phyloP scores from a whole-genome alignment of 2,797 vertebrate species.

The Sebastes baramenuke region DNA sequence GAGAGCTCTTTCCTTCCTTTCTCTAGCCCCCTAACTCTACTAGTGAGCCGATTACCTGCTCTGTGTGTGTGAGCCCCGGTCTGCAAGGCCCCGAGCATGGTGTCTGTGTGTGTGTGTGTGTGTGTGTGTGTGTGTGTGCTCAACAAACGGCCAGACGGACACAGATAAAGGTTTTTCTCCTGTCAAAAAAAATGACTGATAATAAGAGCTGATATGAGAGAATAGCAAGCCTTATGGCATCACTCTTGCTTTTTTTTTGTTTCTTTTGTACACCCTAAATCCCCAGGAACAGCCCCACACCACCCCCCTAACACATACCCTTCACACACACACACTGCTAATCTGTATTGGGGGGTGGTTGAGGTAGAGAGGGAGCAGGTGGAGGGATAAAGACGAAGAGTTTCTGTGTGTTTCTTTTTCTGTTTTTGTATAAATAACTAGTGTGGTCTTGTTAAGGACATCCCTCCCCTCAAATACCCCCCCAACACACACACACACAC shows the following conservation, averaged over 20 bases:
- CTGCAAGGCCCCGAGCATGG: constrained; percentile 12
- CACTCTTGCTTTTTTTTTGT: constrained; percentile 68
- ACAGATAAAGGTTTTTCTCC: constrained; percentile 77
- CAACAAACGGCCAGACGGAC: constrained; percentile 42
- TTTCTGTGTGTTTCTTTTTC: constrained; percentile 60
- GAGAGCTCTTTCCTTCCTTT: constrained; percentile 65
- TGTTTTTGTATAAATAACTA: constrained; percentile 60
- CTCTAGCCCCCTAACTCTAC: constrained; percentile 57
- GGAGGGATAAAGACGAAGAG: constrained; percentile 51
- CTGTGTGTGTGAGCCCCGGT: constrained; percentile 54
- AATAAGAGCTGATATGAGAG: constrained; percentile 80
- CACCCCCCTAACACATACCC: not conserved
- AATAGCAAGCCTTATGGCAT: constrained; percentile 72
- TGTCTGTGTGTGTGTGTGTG: constrained; percentile 12
- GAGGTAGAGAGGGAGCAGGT: constrained; percentile 70
- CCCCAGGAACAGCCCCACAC: constrained; percentile 54
- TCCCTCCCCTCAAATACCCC: constrained; percentile 21
- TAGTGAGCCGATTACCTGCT: constrained; percentile 80
- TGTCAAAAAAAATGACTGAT: constrained; percentile 74
- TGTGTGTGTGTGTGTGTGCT: not conserved
- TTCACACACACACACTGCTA: constrained; percentile 36
- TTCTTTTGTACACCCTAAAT: constrained; percentile 73
- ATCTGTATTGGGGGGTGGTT: constrained; percentile 59
- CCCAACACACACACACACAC: constrained; percentile 9
- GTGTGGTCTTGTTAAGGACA: constrained; percentile 62